Evolutionary conservation across 2,888 invertebrate species (phyloP).

Genomic region (Blomia tropicalis): DNA sequence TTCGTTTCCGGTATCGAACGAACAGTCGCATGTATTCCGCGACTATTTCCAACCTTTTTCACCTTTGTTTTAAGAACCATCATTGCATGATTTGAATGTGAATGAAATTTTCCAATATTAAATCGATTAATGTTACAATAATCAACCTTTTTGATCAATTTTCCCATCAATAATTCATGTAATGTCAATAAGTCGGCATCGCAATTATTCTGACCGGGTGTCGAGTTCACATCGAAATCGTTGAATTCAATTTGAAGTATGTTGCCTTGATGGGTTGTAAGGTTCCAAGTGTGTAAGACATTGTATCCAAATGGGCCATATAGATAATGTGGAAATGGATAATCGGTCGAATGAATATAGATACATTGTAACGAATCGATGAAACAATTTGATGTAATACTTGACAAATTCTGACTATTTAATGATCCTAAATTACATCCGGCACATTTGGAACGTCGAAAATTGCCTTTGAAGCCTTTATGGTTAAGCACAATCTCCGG

Average conservation of each 20-base stretch:
- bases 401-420: not conserved
- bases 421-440: constrained; percentile 30
- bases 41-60: constrained; percentile 31
- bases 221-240: constrained; percentile 31
- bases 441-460: constrained; percentile 30
- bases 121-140: constrained; percentile 31
- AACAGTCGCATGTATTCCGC: constrained; percentile 32
- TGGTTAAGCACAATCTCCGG: constrained; percentile 19
- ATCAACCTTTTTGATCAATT: constrained; percentile 27
- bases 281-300: constrained; percentile 30
- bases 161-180: constrained; percentile 21
- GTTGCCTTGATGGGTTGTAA: constrained; percentile 26
- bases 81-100: constrained; percentile 27
- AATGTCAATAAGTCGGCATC: constrained; percentile 29
- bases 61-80: constrained; percentile 29
- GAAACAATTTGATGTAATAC: constrained; percentile 29
- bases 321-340: constrained; percentile 31
- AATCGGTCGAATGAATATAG: constrained; percentile 31
- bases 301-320: constrained; percentile 27
- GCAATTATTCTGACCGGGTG: constrained; percentile 30
- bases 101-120: constrained; percentile 29
- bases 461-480: constrained; percentile 30
- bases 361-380: constrained; percentile 26
- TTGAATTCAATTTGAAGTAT: constrained; percentile 31
- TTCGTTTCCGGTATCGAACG: constrained; percentile 22